These are phyloP conservation scores for Corythoichthys haematopterus DNA, from an alignment of 2,113 vertebrate genomes.

Conservation along the genomic window DNA sequence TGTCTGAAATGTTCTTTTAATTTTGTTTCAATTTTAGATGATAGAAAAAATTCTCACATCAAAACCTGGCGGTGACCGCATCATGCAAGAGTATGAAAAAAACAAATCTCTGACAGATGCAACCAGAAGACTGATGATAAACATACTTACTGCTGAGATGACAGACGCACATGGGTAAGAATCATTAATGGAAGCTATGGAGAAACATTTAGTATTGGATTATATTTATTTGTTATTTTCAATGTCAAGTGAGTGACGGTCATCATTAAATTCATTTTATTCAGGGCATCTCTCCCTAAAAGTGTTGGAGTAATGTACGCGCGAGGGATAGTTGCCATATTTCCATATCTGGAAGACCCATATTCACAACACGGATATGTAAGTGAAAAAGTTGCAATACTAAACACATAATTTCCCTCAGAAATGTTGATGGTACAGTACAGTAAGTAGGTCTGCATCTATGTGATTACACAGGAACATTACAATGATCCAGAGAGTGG, in stretches of 20 bases:
- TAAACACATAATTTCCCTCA: constrained; percentile 1
- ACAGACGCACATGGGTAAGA: constrained; percentile 15
- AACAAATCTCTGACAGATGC: constrained; percentile 13
- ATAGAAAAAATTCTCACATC: constrained; percentile 17
- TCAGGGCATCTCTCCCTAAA: constrained; percentile 3
- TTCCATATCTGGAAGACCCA: constrained; percentile 22
- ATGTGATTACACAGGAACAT: constrained; percentile 13
- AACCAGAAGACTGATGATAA: constrained; percentile 24
- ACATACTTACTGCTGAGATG: constrained; percentile 23
- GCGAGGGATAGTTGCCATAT: constrained; percentile 11
- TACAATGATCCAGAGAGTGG: constrained; percentile 9
- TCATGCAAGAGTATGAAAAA: constrained; percentile 22
- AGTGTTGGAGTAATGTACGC: constrained; percentile 7
- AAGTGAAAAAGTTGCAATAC: background rate
- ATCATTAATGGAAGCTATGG: constrained; percentile 4
- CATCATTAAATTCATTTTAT: constrained; percentile 4
- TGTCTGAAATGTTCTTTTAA: background rate
- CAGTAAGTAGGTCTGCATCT: background rate
- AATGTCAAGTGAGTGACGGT: background rate
- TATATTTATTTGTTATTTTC: background rate
- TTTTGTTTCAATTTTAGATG: constrained; percentile 6
- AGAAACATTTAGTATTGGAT: constrained; percentile 2
- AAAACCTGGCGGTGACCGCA: constrained; percentile 5
- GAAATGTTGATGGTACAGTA: background rate
- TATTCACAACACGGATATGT: constrained; percentile 12